A percentile compares a stretch with the other conserved stretches of the same genome.
Conservation (phyloP, 2,113 vertebrate species). For the Mastomys coucha region DNA sequence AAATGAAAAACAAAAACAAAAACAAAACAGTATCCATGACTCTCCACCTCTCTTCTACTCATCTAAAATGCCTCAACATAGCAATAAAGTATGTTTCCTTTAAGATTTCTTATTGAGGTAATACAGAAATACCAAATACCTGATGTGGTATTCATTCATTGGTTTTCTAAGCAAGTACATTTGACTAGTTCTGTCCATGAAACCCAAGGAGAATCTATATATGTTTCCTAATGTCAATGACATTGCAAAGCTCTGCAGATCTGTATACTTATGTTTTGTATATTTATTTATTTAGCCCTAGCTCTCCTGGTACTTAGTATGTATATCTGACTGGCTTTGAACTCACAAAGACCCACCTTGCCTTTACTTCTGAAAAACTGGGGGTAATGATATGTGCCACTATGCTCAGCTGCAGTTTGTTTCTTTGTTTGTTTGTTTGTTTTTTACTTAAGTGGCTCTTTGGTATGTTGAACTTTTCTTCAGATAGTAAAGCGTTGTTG, state of each 20-base stretch:
- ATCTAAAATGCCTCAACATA: not conserved
- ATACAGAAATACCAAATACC: not conserved
- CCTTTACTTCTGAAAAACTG: not conserved
- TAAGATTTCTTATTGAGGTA: not conserved
- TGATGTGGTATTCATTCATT: not conserved
- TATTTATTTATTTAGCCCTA: not conserved
- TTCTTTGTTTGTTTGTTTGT: not conserved
- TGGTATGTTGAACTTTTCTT: not conserved
- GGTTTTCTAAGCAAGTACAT: not conserved
- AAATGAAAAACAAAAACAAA: no score
- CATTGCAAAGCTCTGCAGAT: not conserved
- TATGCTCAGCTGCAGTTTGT: not conserved
- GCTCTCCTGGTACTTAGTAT: not conserved
- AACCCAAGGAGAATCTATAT: not conserved
- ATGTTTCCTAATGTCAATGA: not conserved
- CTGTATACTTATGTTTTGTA: no score
- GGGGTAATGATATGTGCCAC: not conserved
- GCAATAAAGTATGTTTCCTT: not conserved
- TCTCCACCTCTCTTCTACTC: not conserved
- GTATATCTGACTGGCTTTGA: not conserved
- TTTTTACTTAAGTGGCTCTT: not conserved
- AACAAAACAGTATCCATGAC: not conserved
- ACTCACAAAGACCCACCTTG: no score
- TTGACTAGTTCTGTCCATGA: not conserved
- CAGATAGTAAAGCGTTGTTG: not conserved